These are phyloP conservation scores for Cyanoderma ruficeps DNA, from an alignment of 2,113 vertebrate species.

Conservation along the genomic window DNA sequence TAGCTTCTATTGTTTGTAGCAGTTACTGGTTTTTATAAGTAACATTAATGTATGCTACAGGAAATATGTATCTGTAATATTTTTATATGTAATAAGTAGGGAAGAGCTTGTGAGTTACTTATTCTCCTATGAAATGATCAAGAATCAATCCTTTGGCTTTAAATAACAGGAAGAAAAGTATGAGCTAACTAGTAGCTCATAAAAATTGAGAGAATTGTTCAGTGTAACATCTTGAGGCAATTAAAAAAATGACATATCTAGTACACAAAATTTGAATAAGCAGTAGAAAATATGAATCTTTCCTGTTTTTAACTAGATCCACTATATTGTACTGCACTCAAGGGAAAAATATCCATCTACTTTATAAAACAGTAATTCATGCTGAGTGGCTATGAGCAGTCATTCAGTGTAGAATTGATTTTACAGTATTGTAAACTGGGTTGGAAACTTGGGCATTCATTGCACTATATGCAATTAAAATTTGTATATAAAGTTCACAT, in stretches of 20 bases:
- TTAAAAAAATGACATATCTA: slow-evolving; percentile 38
- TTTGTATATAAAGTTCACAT: slow-evolving; percentile 35
- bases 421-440: slow-evolving; percentile 38
- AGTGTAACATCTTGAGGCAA: neutral
- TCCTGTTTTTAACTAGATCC: slow-evolving; percentile 44
- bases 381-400: slow-evolving; percentile 58
- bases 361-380: slow-evolving; percentile 82
- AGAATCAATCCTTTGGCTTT: slow-evolving; percentile 19
- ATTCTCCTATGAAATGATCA: slow-evolving; percentile 32
- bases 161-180: slow-evolving; percentile 25
- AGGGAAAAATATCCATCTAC: slow-evolving; percentile 65
- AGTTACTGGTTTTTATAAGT: neutral
- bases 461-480: slow-evolving; percentile 19
- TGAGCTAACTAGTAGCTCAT: neutral
- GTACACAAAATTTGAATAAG: slow-evolving; percentile 43
- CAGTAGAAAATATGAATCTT: slow-evolving; percentile 54
- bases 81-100: neutral
- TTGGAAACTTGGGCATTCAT: slow-evolving; percentile 40
- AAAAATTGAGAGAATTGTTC: neutral
- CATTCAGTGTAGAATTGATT: slow-evolving; percentile 75
- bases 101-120: slow-evolving; percentile 27
- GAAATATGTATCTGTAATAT: neutral
- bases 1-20: neutral
- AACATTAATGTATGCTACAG: neutral
- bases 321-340: slow-evolving; percentile 33